Evolutionary conservation across 2,797 vertebrate species (phyloP), one percentile per base, ranked within the genome.

Genomic region (Picus viridis): DNA sequence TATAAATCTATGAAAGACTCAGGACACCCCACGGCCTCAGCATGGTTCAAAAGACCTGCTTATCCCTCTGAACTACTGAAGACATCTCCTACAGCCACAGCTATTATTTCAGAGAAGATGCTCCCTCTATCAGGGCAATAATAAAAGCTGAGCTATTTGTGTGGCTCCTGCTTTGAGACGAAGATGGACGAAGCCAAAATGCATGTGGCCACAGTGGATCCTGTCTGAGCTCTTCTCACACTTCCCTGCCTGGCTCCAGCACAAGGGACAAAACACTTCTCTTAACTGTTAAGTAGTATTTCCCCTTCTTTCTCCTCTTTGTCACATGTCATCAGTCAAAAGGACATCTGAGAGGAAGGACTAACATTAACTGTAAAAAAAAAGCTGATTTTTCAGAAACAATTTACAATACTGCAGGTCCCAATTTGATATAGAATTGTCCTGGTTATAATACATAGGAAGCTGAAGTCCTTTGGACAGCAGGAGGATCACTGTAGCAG

Each of bases 191-290:
- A 69, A 72, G 56, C 41, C 10, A 51, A 79, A 51, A n/a, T 67
- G 65, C 1, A 5, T 0, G 1, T 0, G 6, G 64, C 57, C 0
- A 0, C 39, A 17, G 15, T 0, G 36, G 84, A 53, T 47, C 64
- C 71, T 1, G 0, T 3, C 14, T 0, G 0, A 84, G 74, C 11
- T 47, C 64, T 45, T 45, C 51, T 23, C 57, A 32, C 1, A 8
- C 69, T 63, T 15, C 20, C 1, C 51, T 53, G 64, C 68, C 87
- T 7, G 39, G 54, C 81, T 29, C 81, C 8, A 4, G 41, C 17
- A 8, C 24, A 0, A 3, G 11, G 29, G 47, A 70, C 56, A 90
- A 71, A 30, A 19, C 26, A 17, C 32, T 76, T 12, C 10, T 29
- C 61, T 76, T 70, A 6, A 54, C 29, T 67, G 49, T 29, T 1